Base-by-base conservation (phyloP, 2,113 vertebrate species). In the Camarhynchus parvulus region DNA sequence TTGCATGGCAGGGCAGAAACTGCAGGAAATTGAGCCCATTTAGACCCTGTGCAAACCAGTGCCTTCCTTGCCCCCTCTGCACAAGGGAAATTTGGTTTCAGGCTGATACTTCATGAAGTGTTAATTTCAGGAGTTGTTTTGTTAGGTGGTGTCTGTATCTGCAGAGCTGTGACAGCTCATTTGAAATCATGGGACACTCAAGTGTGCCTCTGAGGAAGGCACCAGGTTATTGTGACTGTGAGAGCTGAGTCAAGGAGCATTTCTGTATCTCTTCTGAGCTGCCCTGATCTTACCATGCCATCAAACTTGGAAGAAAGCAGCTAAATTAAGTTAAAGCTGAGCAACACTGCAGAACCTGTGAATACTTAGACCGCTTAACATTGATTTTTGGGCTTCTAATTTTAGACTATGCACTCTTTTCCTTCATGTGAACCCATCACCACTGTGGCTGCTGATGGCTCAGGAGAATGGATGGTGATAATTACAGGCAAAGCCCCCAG, bases 281-380 rank as follows among this genome's bases (percentile, higher is more conserved):
- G 82, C 41, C 73, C 42, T 88, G 59, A 9, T 47, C 56, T 70
- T 62, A 50, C 83, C 39, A 15, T 70, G 68, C 83, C 61, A 50
- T 77, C 59, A 44, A 74, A 21, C 47, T 58, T 42, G 41, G 49
- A 72, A 78, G 79, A 47, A 93, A 81, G 62, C 33, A 72, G 53
- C 47, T 81, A 81, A 89, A 93, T 92, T 89, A 78, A 62, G 50
- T 89, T 92, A 89, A 74, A 96, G 39, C 39, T 86, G 68, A 80
- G 33, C 37, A 61, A 19, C 27, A 5, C 2, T 19, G 28, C 44
- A 86, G 68, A 47, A 59, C 61, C 72, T 86, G 67, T 47, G 61
- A 83, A 63, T 87, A 35, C 63, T 70, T 66, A 58, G 53, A 30
- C 55, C 5, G 3, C 35, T 94, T 56, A 24, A 46, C 68, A 83